Percentiles rank a stretch among this genome's conserved stretches.
These are phyloP conservation scores for Norana najaformis DNA, from an alignment of 2,888 invertebrate genomes.

Conservation along the genomic window DNA sequence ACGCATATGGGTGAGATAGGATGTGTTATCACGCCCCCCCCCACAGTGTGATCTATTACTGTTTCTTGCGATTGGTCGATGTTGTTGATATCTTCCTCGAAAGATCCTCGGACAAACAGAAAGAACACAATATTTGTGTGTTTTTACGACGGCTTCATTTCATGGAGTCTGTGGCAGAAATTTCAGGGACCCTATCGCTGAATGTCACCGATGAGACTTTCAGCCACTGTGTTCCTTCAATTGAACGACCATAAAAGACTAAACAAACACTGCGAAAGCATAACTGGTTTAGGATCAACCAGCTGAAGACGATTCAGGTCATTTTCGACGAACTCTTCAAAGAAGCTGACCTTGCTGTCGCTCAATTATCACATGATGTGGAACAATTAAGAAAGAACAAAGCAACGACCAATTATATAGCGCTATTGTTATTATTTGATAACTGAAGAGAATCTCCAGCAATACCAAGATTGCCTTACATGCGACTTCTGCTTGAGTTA, in stretches of 20 bases:
- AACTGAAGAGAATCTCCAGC: not conserved
- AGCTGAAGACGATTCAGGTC: not conserved
- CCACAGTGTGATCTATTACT: not conserved
- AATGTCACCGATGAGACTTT: not conserved
- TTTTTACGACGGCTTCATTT: not conserved
- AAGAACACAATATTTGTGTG: not conserved
- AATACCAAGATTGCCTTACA: slow-evolving; percentile 13
- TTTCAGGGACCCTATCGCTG: not conserved
- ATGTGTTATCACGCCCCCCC: not conserved
- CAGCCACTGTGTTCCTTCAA: not conserved
- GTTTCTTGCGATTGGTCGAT: not conserved
- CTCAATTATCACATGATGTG: not conserved
- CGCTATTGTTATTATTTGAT: not conserved
- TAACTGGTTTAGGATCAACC: not conserved
- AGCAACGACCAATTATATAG: not conserved
- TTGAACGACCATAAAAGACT: not conserved
- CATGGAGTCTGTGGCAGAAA: not conserved
- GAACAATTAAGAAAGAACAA: not conserved
- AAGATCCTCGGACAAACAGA: not conserved
- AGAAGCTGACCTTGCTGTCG: too few relatives aligned
- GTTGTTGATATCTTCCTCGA: not conserved
- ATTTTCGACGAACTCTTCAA: not conserved
- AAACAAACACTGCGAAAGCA: too few relatives aligned
- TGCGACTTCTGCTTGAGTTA: not conserved
- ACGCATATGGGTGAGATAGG: not conserved